Evolutionary conservation across 2,888 invertebrate species (phyloP).

Genomic region (Pandemis heparana): DNA sequence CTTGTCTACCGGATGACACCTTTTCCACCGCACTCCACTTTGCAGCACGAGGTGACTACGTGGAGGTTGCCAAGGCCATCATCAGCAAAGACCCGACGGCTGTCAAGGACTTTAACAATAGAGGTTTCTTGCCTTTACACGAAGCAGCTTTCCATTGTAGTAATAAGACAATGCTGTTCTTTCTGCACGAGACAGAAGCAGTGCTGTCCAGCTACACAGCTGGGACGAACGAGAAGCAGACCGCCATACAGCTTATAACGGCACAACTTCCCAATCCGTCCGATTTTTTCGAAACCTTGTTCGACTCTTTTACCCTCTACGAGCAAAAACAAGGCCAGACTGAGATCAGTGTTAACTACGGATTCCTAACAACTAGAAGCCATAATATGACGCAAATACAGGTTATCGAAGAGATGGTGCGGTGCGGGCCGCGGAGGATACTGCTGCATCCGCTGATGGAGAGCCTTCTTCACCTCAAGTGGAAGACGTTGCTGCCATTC

Average conservation of each 20-base stretch:
- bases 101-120: conserved; percentile 46
- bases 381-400: conserved; percentile 52
- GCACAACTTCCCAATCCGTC: conserved; percentile 61
- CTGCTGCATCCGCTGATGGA: conserved; percentile 72
- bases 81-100: conserved; percentile 47
- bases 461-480: conserved; percentile 70
- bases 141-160: conserved; percentile 70
- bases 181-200: conserved; percentile 50
- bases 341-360: conserved; percentile 41
- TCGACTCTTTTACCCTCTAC: conserved; percentile 62
- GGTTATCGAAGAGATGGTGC: conserved; percentile 61
- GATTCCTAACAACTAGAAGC: conserved; percentile 57
- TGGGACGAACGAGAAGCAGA: conserved; percentile 30
- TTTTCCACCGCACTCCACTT: conserved; percentile 53
- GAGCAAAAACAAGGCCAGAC: conserved; percentile 47
- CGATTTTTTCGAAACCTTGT: conserved; percentile 59
- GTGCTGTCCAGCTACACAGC: conserved; percentile 48
- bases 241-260: conserved; percentile 59
- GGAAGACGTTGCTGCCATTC: conserved; percentile 64
- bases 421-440: conserved; percentile 58
- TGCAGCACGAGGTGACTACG: conserved; percentile 51
- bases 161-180: conserved; percentile 64
- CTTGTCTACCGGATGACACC: conserved; percentile 45
- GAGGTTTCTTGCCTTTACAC: conserved; percentile 50
- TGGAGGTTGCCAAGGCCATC: conserved; percentile 46